Evolutionary conservation across 2,113 vertebrate species (phyloP).

Genomic region (Corythaeola cristata): DNA sequence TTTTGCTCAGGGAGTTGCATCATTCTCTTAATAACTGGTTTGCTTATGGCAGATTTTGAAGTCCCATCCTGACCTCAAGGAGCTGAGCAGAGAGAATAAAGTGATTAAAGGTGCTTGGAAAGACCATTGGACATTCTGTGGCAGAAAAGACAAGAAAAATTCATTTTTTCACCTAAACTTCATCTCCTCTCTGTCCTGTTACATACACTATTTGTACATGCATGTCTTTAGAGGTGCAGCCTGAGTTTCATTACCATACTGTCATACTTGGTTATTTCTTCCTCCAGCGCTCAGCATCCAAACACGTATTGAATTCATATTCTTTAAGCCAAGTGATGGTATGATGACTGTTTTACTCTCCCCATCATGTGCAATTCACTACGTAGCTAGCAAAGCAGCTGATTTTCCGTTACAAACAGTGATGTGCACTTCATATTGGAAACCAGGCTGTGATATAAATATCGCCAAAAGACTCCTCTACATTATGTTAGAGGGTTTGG

Average conservation of each 20-base stretch:
- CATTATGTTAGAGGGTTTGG: neutral
- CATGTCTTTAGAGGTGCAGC: neutral
- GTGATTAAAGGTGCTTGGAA: neutral
- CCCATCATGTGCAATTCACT: neutral
- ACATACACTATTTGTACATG: neutral
- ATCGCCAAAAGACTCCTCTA: neutral
- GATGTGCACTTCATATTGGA: conserved; percentile 26
- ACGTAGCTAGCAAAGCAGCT: neutral
- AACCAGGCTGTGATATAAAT: neutral
- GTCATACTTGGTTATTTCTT: neutral
- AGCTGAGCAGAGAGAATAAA: neutral
- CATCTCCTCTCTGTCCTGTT: neutral
- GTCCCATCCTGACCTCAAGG: neutral
- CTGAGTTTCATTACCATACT: neutral
- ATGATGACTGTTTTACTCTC: neutral
- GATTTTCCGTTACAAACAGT: neutral
- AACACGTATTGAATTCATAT: neutral
- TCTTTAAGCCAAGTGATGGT: neutral
- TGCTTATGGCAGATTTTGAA: neutral
- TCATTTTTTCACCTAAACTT: neutral
- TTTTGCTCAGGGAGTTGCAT: neutral
- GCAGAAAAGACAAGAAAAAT: neutral
- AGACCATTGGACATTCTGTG: neutral
- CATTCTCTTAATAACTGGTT: neutral
- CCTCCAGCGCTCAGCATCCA: neutral